Percentiles rank a stretch among this genome's conserved stretches.
These are phyloP conservation scores for Poecile atricapillus DNA, from an alignment of 2,113 vertebrate genomes.

Conservation along the genomic window DNA sequence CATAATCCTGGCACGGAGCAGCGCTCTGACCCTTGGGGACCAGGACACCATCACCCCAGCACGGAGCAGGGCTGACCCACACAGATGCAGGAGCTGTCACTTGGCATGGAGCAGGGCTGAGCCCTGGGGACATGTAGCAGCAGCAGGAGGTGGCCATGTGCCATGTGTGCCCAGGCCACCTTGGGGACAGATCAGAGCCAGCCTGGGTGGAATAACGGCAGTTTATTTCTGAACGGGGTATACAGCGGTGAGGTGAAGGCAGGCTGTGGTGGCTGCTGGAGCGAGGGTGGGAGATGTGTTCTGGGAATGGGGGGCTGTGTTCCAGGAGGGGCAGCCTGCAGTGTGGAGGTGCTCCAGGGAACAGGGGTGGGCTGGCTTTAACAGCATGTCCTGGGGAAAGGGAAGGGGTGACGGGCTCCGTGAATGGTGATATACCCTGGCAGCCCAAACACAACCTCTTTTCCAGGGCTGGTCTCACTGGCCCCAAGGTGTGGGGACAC, in stretches of 20 bases:
- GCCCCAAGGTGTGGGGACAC: not conserved
- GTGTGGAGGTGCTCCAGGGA: not conserved
- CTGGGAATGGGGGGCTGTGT: not conserved
- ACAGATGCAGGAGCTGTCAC: accelerated
- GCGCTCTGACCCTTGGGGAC: not conserved
- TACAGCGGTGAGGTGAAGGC: not conserved
- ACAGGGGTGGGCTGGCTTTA: not conserved
- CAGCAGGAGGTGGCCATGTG: not conserved
- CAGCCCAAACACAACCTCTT: accelerated
- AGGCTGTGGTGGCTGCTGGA: not conserved
- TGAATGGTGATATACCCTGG: accelerated
- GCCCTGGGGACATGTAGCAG: not conserved
- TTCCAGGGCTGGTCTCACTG: not conserved
- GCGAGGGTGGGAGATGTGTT: not conserved
- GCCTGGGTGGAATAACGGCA: not conserved
- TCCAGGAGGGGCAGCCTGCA: not conserved
- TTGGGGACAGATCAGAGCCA: not conserved
- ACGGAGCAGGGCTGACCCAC: not conserved
- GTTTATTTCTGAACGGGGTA: constrained; percentile 50
- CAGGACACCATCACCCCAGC: accelerated
- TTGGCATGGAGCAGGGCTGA: accelerated
- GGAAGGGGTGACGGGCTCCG: not conserved
- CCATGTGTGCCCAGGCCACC: not conserved
- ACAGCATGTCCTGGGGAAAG: not conserved
- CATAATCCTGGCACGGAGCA: not conserved